Conservation (phyloP, 2,113 vertebrate species). For the Rhinolophus sinicus region DNA sequence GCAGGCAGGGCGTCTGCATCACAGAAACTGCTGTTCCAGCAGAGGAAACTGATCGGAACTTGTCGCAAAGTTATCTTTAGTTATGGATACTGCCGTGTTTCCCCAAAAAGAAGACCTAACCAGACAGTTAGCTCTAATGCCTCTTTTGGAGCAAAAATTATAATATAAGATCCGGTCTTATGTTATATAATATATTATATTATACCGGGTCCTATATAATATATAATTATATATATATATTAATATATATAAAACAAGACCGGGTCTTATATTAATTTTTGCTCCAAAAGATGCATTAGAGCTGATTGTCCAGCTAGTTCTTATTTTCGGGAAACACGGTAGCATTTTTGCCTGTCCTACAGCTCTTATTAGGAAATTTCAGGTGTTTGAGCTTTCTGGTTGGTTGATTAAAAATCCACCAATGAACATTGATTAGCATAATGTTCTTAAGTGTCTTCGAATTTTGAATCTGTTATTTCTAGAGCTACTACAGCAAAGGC, state of each 20-base stretch:
- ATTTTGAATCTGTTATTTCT: constrained; percentile 13
- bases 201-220: too few species aligned
- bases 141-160: too few species aligned
- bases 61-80: not conserved
- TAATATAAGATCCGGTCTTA: too few species aligned
- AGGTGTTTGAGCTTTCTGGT: constrained; percentile 31
- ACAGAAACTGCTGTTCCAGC: not conserved
- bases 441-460: not conserved
- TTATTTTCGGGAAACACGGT: too few species aligned
- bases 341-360: not conserved
- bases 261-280: too few species aligned
- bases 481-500: not conserved
- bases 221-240: too few species aligned
- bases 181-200: too few species aligned
- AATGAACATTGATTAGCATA: not conserved
- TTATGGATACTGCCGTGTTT: not conserved
- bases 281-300: too few species aligned
- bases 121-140: too few species aligned
- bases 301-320: too few species aligned
- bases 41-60: not conserved
- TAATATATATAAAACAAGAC: too few species aligned
- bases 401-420: not conserved
- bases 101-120: too few species aligned
- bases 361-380: not conserved
- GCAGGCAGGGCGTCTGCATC: not conserved